Evolutionary conservation across 2,113 vertebrate genomes (phyloP), one percentile per base, ranked within the genome.

Genomic region (Stegostoma tigrinum): DNA sequence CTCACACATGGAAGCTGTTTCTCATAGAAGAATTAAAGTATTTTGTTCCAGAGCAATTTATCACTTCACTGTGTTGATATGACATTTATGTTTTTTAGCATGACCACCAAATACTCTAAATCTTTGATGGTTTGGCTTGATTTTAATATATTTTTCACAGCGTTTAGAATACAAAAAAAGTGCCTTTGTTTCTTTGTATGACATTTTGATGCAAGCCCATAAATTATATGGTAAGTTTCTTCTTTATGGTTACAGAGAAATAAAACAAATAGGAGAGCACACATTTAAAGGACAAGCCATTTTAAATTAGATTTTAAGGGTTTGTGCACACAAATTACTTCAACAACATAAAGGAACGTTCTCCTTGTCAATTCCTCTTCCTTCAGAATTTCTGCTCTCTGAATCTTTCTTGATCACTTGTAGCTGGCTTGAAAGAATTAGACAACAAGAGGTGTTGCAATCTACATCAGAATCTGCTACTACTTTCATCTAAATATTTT

Each of bases 1-100:
- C 68, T 75, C 67, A 72, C 94, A 72, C 67, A 95, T 75, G 68
- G 68, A 72, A 95, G 38, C 67, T 72, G 45, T 95, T 95, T 95
- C 38, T 34, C 45, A 95, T 34, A 17, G 45, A 75, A 52, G 67
- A 10, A 21, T 95, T 42, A 95, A 95, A 0, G 38, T 70, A 95
- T 70, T 70, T 68, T 45, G 15, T 72, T 95, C 67, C 30, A 91
- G 64, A 72, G 21, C 94, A 75, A 95, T 72, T 95, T 70, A 95
- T 72, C 52, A 95, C 45, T 45, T 72, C 66, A 52, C 23, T 3
- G 52, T 75, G 8, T 72, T 95, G 52, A 72, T 72, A 72, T 95
- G 45, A 52, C 3, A 27, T 68, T 95, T 42, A 95, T 72, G 45
- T 75, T 70, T 72, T 72, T 72, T 95, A 42, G 14, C 67, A 72